phyloP scores from a whole-genome alignment of 2,888 invertebrate species.

The Tanaodytes sp. region DNA sequence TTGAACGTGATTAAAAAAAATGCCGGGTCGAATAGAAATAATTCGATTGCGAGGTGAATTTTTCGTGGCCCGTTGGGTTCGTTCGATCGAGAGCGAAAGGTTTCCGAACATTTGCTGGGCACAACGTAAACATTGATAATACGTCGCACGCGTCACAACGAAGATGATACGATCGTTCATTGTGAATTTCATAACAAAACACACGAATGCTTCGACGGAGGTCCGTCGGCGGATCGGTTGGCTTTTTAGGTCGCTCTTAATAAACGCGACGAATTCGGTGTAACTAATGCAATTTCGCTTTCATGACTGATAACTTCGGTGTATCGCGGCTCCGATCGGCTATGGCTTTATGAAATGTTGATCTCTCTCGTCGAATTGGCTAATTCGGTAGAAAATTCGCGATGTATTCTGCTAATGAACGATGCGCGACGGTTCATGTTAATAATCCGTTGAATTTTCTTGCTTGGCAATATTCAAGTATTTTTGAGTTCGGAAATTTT shows the following conservation, averaged over 20 bases:
- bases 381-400: conserved; percentile 3
- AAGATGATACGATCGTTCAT: conserved; percentile 45
- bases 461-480: too few species aligned
- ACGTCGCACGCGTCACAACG: conserved; percentile 44
- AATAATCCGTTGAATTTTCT: too few species aligned
- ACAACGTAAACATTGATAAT: conserved; percentile 57
- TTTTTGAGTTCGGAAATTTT: too few species aligned
- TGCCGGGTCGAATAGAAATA: too few species aligned
- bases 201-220: conserved; percentile 31
- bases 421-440: too few species aligned
- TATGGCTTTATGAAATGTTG: conserved; percentile 13
- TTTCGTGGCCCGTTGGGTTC: conserved; percentile 60
- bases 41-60: too few species aligned
- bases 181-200: conserved; percentile 40
- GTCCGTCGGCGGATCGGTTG: conserved; percentile 18
- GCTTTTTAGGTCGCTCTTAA: conserved; percentile 24
- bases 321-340: neutral
- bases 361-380: neutral
- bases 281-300: conserved; percentile 16
- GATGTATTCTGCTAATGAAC: too few species aligned
- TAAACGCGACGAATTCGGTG: conserved; percentile 7
- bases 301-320: conserved; percentile 12
- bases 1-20: too few species aligned
- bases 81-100: conserved; percentile 61
- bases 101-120: conserved; percentile 57